Conservation (phyloP, 2,113 vertebrate species). For the Semicossyphus pulcher region DNA sequence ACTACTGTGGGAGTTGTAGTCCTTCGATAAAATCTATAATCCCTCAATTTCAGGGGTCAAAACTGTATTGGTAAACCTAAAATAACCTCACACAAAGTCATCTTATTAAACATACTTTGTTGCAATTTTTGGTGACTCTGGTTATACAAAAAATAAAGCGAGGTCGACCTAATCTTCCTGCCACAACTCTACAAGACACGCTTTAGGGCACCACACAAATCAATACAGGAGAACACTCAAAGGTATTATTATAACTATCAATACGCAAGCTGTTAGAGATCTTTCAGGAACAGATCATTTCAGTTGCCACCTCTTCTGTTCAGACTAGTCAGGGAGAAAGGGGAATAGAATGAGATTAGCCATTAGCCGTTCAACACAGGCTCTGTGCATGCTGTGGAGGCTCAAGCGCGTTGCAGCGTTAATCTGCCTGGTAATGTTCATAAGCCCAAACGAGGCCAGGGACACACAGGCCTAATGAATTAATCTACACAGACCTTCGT, state of each 20-base stretch:
- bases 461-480: constrained; percentile 70
- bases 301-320: constrained; percentile 24
- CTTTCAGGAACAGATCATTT: not conserved
- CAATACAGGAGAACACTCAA: not conserved
- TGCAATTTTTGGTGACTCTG: constrained; percentile 19
- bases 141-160: constrained; percentile 2
- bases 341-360: constrained; percentile 72
- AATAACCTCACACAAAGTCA: too few species aligned
- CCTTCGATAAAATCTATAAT: too few species aligned
- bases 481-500: constrained; percentile 69
- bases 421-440: constrained; percentile 79
- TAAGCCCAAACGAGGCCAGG: constrained; percentile 73
- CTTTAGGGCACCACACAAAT: not conserved
- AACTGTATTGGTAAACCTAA: too few species aligned
- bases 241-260: not conserved
- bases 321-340: constrained; percentile 43
- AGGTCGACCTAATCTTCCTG: constrained; percentile 5
- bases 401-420: constrained; percentile 70
- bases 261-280: not conserved
- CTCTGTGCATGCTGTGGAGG: constrained; percentile 65
- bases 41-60: too few species aligned
- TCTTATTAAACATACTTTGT: too few species aligned
- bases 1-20: too few species aligned
- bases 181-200: constrained; percentile 12
- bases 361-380: constrained; percentile 69